phyloP scores from a whole-genome alignment of 2,113 vertebrate species.

The Irena cyanogastra region DNA sequence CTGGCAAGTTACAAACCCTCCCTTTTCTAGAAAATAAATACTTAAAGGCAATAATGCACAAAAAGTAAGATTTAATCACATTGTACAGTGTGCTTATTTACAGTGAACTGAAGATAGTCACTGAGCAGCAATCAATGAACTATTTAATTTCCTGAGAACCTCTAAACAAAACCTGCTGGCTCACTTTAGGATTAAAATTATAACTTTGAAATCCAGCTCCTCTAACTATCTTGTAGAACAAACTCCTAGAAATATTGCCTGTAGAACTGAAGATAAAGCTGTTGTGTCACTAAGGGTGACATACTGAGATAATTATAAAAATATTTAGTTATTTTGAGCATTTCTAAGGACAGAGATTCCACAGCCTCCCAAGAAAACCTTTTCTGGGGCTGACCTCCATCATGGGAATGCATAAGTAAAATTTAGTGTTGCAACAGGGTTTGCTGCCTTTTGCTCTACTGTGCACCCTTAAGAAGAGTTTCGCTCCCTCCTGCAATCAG shows the following conservation, averaged over 20 bases:
- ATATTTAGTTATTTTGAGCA: neutral
- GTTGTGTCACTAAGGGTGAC: neutral
- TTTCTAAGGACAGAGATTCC: neutral
- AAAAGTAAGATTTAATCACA: neutral
- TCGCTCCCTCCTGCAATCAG: neutral
- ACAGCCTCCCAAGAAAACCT: neutral
- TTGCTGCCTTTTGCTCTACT: neutral
- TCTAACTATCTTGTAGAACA: neutral
- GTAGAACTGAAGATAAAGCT: neutral
- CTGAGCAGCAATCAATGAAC: fast-evolving
- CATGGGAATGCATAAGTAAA: neutral
- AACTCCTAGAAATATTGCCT: neutral
- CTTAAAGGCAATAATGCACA: neutral
- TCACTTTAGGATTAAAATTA: neutral
- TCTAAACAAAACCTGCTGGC: neutral
- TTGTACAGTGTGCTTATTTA: neutral
- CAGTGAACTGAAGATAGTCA: neutral
- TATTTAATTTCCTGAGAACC: neutral
- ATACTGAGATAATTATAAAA: neutral
- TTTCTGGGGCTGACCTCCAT: neutral
- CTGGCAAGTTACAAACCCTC: neutral
- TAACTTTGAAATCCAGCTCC: neutral
- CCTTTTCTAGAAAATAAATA: neutral
- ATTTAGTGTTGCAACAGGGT: neutral
- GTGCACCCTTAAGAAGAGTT: neutral